phyloP scores from a whole-genome alignment of 1,140 invertebrate species.

The Listronotus oregonensis region DNA sequence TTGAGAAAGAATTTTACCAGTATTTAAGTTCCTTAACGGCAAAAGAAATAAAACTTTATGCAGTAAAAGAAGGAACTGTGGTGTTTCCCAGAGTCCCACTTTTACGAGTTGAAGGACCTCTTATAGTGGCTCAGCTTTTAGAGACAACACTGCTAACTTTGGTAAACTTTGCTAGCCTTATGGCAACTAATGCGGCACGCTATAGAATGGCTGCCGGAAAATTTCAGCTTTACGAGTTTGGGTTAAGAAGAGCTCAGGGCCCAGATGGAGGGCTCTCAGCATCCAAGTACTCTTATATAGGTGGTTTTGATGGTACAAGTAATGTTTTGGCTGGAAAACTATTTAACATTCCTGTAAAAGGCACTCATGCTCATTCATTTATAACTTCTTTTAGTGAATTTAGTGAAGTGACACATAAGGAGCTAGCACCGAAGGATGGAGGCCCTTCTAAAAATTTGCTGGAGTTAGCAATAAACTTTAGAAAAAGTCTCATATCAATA shows the following conservation, averaged over 20 bases:
- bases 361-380: slow-evolving; percentile 98
- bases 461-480: slow-evolving; percentile 71
- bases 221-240: slow-evolving; percentile 91
- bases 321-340: slow-evolving; percentile 98
- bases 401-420: slow-evolving; percentile 69
- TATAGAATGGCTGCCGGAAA: slow-evolving; percentile 92
- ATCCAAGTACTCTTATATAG: slow-evolving; percentile 97
- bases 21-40: slow-evolving; percentile 84
- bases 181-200: slow-evolving; percentile 96
- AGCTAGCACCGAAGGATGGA: slow-evolving; percentile 68
- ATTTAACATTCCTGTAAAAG: slow-evolving; percentile 95
- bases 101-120: slow-evolving; percentile 83
- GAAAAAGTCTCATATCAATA: slow-evolving; percentile 70
- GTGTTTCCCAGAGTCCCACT: slow-evolving; percentile 96
- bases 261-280: slow-evolving; percentile 97
- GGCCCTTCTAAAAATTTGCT: slow-evolving; percentile 71
- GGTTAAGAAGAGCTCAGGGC: slow-evolving; percentile 95
- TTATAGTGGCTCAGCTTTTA: slow-evolving; percentile 93
- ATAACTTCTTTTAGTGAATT: slow-evolving; percentile 89
- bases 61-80: slow-evolving; percentile 95
- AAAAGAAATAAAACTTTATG: slow-evolving; percentile 84
- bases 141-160: slow-evolving; percentile 96
- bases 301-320: slow-evolving; percentile 97
- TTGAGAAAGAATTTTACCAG: slow-evolving; percentile 89
- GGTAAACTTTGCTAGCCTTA: slow-evolving; percentile 96